Base-by-base conservation (phyloP, 2,113 vertebrate genomes). In the Sander vitreus region DNA sequence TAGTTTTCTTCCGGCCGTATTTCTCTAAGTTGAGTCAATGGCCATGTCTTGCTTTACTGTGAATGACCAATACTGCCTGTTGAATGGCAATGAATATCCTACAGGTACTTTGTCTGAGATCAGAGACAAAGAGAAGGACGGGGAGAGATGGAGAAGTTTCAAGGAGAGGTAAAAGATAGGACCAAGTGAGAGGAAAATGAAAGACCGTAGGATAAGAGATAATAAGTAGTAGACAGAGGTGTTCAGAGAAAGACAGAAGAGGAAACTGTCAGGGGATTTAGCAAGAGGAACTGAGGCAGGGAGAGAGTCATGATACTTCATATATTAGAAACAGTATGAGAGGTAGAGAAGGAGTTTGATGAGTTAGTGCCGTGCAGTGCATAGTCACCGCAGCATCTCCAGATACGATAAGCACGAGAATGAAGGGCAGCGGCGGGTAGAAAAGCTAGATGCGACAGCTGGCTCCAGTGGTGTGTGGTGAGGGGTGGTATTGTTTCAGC, bases 401-500 rank as follows among this genome's bases (percentile, higher is more conserved):
- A 57, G 55, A 81, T 78, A 15, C 5, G 18, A 73, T 67, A 21
- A 69, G 62, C 9, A n/a, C 5, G 0, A 60, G 58, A 74, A 55
- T 83, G 78, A 77, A 85, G 83, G 71, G 80, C 62, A 75, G 54
- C 33, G 30, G 50, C 4, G 33, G 75, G 72, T 48, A 36, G 62
- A 72, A 33, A 58, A 50, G 87, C 30, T 67, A 27, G 64, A 78
- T 15, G 48, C 4, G 45, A 76, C 86, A 88, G 82, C 89, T 88
- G 84, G 70, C 81, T 90, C 74, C 73, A 88, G 64, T 25, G 54
- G 81, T 76, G 86, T 88, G 88, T 54, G 66, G 88, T 76, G 81
- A 92, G 67, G 86, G 68, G 72, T 89, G 84, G 80, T 89, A 92
- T 88, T 90, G 83, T 88, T 90, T 89, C 85, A 83, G 79, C 81